Evolutionary conservation across 1,140 invertebrate genomes (phyloP).

Genomic region (Listronotus oregonensis): DNA sequence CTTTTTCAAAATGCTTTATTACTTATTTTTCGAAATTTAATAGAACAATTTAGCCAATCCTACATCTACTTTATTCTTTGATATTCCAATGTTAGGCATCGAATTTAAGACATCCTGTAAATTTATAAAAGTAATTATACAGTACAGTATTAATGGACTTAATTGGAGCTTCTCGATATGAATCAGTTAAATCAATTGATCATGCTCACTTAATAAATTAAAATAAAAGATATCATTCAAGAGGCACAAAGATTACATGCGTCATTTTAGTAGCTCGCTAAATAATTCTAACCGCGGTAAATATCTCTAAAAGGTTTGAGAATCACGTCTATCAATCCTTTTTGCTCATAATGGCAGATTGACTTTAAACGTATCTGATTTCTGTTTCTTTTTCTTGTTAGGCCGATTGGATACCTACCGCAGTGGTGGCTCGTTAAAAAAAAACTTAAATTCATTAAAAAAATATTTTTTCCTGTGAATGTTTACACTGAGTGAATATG

Average conservation of each 20-base stretch:
- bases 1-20: too few species aligned
- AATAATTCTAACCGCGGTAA: constrained; percentile 23
- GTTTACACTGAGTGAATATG: too few species aligned
- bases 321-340: constrained; percentile 32
- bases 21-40: too few species aligned
- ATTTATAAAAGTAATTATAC: too few species aligned
- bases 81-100: too few species aligned
- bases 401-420: constrained; percentile 4
- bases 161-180: neutral
- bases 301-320: constrained; percentile 19
- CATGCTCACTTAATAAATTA: constrained; percentile 17
- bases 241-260: neutral
- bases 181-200: constrained; percentile 20
- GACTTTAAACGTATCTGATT: constrained; percentile 52
- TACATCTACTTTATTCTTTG: too few species aligned
- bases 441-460: too few species aligned
- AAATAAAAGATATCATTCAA: constrained; percentile 23
- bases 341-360: constrained; percentile 47
- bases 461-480: too few species aligned
- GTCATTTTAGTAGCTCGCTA: constrained; percentile 28
- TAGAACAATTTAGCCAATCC: too few species aligned
- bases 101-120: too few species aligned
- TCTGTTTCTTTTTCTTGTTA: constrained; percentile 36
- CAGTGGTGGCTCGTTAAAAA: constrained; percentile 18
- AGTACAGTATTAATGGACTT: neutral